phyloP scores from a whole-genome alignment of 1,140 invertebrate species.

The Drosophila tani region DNA sequence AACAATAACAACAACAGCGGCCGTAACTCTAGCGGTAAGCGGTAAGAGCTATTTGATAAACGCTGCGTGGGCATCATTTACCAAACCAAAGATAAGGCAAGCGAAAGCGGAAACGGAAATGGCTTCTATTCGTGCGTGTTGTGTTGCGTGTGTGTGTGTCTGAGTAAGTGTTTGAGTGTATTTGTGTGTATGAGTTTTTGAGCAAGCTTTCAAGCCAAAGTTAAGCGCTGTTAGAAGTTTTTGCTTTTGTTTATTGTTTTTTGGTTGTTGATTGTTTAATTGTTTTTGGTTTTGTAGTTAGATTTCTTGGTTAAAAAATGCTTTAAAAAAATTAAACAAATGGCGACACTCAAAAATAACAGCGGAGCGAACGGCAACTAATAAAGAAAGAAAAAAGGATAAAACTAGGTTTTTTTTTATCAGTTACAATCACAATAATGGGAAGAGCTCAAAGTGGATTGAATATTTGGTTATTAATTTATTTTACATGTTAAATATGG shows the following conservation, averaged over 20 bases:
- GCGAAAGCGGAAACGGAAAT: slow-evolving; percentile 31
- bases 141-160: slow-evolving; percentile 27
- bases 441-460: no score
- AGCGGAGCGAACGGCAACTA: slow-evolving; percentile 54
- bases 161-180: slow-evolving; percentile 31
- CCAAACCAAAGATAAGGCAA: neutral
- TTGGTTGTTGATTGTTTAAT: slow-evolving; percentile 34
- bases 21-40: slow-evolving; percentile 39
- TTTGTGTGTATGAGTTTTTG: slow-evolving; percentile 40
- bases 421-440: slow-evolving; percentile 26
- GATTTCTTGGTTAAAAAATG: slow-evolving; percentile 51
- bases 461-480: neutral
- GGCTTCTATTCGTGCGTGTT: slow-evolving; percentile 26
- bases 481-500: neutral
- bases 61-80: no score
- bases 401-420: slow-evolving; percentile 3
- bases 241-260: slow-evolving; percentile 45
- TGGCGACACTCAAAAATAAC: slow-evolving; percentile 18
- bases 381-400: slow-evolving; percentile 31
- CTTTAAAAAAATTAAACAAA: slow-evolving; percentile 2
- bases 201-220: slow-evolving; percentile 62
- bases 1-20: slow-evolving; percentile 51
- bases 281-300: slow-evolving; percentile 51
- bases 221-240: slow-evolving; percentile 61
- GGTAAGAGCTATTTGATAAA: slow-evolving; percentile 1